Evolutionary conservation across 1,140 invertebrate species (phyloP).

Genomic region (Thrips palmi): DNA sequence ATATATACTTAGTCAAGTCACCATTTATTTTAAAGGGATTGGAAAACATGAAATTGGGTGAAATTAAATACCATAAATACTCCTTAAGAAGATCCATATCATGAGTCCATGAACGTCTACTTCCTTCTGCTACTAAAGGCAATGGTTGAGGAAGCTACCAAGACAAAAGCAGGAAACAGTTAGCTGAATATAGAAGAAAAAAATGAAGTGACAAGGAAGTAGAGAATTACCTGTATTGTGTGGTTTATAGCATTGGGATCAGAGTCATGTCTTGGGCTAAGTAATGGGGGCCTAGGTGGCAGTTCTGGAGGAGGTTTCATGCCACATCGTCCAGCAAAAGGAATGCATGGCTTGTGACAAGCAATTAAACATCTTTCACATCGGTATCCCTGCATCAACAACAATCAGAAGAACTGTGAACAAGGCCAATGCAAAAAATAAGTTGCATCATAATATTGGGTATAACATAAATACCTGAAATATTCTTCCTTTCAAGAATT

Average conservation of each 20-base stretch:
- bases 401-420: slow-evolving; percentile 9
- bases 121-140: too few relatives aligned
- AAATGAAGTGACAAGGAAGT: too few relatives aligned
- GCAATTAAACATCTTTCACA: slow-evolving; percentile 52
- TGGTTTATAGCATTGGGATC: too few relatives aligned
- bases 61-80: slow-evolving; percentile 7
- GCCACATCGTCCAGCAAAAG: slow-evolving; percentile 47
- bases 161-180: too few relatives aligned
- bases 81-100: slow-evolving; percentile 1
- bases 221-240: too few relatives aligned
- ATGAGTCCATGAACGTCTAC: too few relatives aligned
- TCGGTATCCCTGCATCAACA: slow-evolving; percentile 43
- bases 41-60: too few relatives aligned
- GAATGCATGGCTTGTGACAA: slow-evolving; percentile 61
- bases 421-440: not conserved
- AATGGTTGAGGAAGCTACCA: too few relatives aligned
- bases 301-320: slow-evolving; percentile 32
- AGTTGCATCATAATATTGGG: slow-evolving; percentile 2
- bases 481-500: slow-evolving; percentile 79
- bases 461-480: slow-evolving; percentile 35
- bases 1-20: not conserved
- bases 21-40: too few relatives aligned
- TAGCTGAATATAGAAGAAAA: too few relatives aligned
- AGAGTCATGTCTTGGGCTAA: too few relatives aligned
- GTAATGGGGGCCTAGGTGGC: slow-evolving; percentile 29